Conservation (phyloP, 2,888 invertebrate species). For the Abrostola tripartita region DNA sequence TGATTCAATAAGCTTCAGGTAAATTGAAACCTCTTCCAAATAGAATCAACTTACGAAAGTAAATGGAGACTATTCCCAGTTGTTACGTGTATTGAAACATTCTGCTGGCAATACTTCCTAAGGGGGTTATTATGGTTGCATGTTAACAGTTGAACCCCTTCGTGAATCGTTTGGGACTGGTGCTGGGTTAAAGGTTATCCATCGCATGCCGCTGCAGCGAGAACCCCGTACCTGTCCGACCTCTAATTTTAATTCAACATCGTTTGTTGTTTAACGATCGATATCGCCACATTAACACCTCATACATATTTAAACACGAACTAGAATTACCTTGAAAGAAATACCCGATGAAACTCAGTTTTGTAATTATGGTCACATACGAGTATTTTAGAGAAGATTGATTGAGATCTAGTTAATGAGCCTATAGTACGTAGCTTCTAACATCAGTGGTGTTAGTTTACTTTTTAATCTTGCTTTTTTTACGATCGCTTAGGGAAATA, state of each 20-base stretch:
- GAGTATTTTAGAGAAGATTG: too few species aligned
- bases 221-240: background rate
- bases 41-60: background rate
- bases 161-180: too few species aligned
- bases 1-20: slow-evolving; percentile 3
- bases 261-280: background rate
- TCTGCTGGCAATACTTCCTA: background rate
- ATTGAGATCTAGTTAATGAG: too few species aligned
- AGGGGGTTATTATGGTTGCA: background rate
- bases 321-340: too few species aligned
- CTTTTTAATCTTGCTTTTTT: background rate
- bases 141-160: background rate
- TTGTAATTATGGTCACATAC: too few species aligned
- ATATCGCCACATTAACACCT: background rate
- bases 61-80: background rate
- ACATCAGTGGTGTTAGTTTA: background rate
- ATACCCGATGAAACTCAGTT: too few species aligned
- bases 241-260: background rate
- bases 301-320: too few species aligned
- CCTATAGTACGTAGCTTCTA: too few species aligned
- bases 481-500: slow-evolving; percentile 3
- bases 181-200: background rate
- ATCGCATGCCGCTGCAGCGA: background rate
- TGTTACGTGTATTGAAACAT: background rate
- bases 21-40: background rate